These are phyloP conservation scores for Ceratina australensis DNA, from an alignment of 1,140 invertebrate genomes.

Conservation along the genomic window DNA sequence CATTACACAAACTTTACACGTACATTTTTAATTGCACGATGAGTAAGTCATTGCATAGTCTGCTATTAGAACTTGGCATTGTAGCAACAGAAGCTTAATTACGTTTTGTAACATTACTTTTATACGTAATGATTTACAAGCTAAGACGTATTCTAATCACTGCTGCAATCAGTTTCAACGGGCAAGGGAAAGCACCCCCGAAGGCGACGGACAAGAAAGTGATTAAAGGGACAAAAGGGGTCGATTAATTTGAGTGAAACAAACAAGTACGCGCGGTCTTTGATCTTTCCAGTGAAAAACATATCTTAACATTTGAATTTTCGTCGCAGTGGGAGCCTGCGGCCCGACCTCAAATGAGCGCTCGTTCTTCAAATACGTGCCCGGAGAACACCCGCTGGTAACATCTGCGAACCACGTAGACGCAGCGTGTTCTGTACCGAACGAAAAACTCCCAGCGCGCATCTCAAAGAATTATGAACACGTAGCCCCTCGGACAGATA, in stretches of 20 bases:
- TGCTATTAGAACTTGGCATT: too few species aligned
- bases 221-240: conserved; percentile 27
- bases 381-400: conserved; percentile 52
- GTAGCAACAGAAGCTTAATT: too few species aligned
- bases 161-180: neutral
- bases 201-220: conserved; percentile 9
- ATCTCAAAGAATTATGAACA: conserved; percentile 51
- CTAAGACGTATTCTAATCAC: neutral
- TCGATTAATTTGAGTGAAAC: conserved; percentile 45
- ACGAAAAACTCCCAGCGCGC: conserved; percentile 45
- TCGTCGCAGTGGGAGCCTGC: conserved; percentile 56
- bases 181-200: neutral
- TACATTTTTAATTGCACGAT: too few species aligned
- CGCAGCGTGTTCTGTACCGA: conserved; percentile 31
- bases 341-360: conserved; percentile 47
- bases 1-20: too few species aligned
- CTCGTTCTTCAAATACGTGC: conserved; percentile 54
- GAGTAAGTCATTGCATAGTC: too few species aligned
- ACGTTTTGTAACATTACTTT: too few species aligned
- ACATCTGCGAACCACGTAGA: conserved; percentile 45
- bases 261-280: conserved; percentile 33
- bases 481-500: conserved; percentile 21
- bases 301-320: conserved; percentile 49
- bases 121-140: too few species aligned
- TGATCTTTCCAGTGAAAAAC: conserved; percentile 42